Conservation (phyloP, 2,797 vertebrate species). For the Chiroxiphia lanceolata region DNA sequence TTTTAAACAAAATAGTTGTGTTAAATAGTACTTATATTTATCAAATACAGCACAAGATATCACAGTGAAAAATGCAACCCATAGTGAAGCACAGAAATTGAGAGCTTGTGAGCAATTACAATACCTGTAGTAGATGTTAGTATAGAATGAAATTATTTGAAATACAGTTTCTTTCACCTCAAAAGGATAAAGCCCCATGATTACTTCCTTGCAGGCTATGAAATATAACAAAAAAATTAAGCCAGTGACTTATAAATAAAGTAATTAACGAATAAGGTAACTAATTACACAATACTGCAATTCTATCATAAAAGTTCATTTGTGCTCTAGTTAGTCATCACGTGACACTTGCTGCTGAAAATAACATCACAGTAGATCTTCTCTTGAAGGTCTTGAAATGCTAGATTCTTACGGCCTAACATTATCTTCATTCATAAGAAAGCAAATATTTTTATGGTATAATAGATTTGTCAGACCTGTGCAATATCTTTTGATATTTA, state of each 20-base stretch:
- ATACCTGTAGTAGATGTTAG: neutral
- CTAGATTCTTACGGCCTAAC: neutral
- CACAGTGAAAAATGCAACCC: neutral
- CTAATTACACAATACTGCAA: neutral
- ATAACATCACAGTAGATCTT: neutral
- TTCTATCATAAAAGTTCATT: neutral
- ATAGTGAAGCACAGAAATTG: neutral
- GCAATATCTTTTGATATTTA: neutral
- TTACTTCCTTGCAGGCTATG: neutral
- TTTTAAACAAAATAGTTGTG: neutral
- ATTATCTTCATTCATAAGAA: neutral
- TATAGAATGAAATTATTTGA: neutral
- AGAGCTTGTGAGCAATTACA: neutral
- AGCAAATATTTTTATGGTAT: neutral
- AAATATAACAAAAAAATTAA: neutral
- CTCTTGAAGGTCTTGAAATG: neutral
- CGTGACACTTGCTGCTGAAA: neutral
- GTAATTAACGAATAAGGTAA: neutral
- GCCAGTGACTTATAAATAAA: neutral
- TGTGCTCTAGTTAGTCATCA: neutral
- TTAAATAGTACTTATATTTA: neutral
- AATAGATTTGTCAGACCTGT: neutral
- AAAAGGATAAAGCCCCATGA: neutral
- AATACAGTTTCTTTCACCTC: neutral
- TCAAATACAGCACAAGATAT: neutral